Conservation (phyloP, 1,140 invertebrate genomes). For the Onthophagus taurus region DNA sequence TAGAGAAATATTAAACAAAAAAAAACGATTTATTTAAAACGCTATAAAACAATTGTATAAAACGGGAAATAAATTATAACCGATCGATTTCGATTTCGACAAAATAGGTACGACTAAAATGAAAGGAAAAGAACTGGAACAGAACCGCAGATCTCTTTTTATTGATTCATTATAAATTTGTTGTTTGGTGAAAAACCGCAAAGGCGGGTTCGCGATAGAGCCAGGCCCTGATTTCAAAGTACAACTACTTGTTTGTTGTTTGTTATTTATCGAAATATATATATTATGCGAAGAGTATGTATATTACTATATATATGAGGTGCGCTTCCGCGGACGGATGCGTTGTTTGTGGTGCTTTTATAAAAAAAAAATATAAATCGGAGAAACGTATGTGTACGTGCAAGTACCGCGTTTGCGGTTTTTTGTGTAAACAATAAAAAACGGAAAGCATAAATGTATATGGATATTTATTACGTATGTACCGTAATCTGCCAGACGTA, state of each 20-base stretch:
- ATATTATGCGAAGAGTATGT: conserved; percentile 8
- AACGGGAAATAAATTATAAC: too few species aligned
- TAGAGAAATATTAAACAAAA: conserved; percentile 24
- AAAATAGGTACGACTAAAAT: too few species aligned
- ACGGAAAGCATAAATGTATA: too few species aligned
- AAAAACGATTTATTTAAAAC: too few species aligned
- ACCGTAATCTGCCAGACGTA: conserved; percentile 32
- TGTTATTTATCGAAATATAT: conserved; percentile 26
- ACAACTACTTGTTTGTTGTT: conserved; percentile 37
- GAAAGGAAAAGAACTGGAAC: conserved; percentile 15
- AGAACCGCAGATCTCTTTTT: conserved; percentile 31
- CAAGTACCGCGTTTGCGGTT: conserved; percentile 27
- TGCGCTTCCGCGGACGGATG: conserved; percentile 28
- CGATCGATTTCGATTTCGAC: too few species aligned
- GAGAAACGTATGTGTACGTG: conserved; percentile 4
- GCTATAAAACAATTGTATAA: too few species aligned
- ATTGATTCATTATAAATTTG: too few species aligned
- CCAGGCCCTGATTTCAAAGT: conserved; percentile 39
- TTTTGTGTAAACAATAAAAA: conserved; percentile 24
- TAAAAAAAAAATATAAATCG: conserved; percentile 5
- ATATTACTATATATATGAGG: conserved; percentile 4
- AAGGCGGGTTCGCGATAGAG: conserved; percentile 18
- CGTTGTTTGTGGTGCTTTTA: conserved; percentile 16
- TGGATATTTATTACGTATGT: conserved; percentile 18
- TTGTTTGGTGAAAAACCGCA: conserved; percentile 33